These are phyloP conservation scores for Anastrepha ludens DNA, from an alignment of 1,140 invertebrate species.

Conservation along the genomic window DNA sequence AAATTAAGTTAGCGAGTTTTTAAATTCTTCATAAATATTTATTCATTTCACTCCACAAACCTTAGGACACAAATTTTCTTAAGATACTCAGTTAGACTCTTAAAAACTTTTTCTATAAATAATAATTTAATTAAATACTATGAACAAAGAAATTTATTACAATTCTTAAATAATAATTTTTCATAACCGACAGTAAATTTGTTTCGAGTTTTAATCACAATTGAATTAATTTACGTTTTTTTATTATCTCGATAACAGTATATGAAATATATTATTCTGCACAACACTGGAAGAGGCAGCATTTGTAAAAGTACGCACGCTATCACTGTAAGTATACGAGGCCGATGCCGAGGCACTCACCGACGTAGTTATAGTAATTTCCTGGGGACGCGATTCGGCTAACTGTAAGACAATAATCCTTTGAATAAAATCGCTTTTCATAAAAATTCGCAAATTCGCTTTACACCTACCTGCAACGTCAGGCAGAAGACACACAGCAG, in stretches of 20 bases:
- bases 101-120: no score
- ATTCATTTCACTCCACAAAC: no score
- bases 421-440: background rate
- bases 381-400: background rate
- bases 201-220: background rate
- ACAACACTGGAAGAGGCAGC: background rate
- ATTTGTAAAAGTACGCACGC: background rate
- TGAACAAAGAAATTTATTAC: no score
- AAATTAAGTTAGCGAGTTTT: no score
- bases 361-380: background rate
- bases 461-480: background rate
- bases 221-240: background rate
- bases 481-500: background rate
- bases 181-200: no score
- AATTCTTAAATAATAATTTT: no score
- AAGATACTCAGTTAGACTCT: no score
- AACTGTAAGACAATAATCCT: background rate
- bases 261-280: slow-evolving; percentile 4
- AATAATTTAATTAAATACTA: no score
- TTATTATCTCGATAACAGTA: slow-evolving; percentile 26
- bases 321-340: background rate
- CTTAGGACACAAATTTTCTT: no score
- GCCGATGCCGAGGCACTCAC: background rate
- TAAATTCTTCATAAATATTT: no score
- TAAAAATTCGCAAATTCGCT: background rate